Evolutionary conservation across 1,140 invertebrate species (phyloP), one percentile per base, ranked within the genome.

Genomic region (Ectropis grisescens): DNA sequence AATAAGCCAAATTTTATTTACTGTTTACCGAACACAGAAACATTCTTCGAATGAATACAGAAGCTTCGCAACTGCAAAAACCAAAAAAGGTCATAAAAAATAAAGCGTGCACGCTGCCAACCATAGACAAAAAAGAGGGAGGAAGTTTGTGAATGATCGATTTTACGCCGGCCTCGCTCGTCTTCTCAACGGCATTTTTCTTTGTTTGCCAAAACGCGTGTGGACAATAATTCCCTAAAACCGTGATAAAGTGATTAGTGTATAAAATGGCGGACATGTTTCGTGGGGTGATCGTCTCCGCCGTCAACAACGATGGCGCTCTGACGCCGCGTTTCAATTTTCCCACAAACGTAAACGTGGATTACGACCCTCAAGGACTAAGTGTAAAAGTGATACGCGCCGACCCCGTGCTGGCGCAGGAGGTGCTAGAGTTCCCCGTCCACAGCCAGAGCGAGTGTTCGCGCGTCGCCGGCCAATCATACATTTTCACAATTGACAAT

Each of bases 281-380:
- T 85, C 86, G 85, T 84, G 84, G 85, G 78, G 88, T 90, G 78
- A 85, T 83, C 69, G 87, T 90, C 57, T 89, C 85, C 72, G 78
- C 82, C 78, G 85, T 90, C 66, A 87, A 86, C 82, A 88, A 89
- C 68, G 86, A 87, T 78, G 88, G 87, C 54, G 83, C 85, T 66
- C 79, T 87, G 57, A 60, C 82, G 61, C 85, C 85, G 47, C 90
- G 89, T 82, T 91, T 86, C 71, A 87, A 88, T 49, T 87, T 86
- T 57, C 84, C 87, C 59, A 89, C 90, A 42, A 86, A 83, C 66
- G 69, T 91, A 69, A 85, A 85, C 76, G 85, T 90, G 58, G 89
- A 90, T 58, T 91, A 91, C 72, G 90, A 91, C 74, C 89, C 90
- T 24, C 89, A 91, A 79, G 90, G 90, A 55, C 82, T 91, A 44